These are phyloP conservation scores for Chloroclystis v-ata DNA, from an alignment of 2,888 invertebrate genomes.

Conservation along the genomic window DNA sequence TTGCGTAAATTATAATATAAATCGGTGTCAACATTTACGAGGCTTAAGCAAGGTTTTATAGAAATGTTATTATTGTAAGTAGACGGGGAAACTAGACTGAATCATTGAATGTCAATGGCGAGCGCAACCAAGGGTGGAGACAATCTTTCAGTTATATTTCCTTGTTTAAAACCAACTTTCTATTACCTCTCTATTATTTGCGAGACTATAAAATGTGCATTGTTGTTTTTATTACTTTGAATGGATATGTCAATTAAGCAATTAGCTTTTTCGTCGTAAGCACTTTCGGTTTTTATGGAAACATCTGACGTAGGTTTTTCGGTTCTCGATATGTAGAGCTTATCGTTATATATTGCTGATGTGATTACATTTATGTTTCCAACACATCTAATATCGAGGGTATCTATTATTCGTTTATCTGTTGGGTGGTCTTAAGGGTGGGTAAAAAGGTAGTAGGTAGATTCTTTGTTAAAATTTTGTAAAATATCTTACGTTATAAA, in stretches of 20 bases:
- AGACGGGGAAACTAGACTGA: conserved; percentile 20
- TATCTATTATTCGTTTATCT: too few relatives aligned
- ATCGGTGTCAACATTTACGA: conserved; percentile 46
- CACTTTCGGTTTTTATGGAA: not conserved
- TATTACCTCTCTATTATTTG: not conserved
- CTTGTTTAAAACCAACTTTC: conserved; percentile 9
- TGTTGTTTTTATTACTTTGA: too few relatives aligned
- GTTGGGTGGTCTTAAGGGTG: too few relatives aligned
- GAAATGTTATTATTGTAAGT: conserved; percentile 39
- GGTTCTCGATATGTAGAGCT: too few relatives aligned
- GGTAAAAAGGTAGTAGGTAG: too few relatives aligned
- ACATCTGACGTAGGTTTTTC: too few relatives aligned
- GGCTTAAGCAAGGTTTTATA: conserved; percentile 42
- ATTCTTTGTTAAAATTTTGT: too few relatives aligned
- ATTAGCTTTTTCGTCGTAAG: not conserved
- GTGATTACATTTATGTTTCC: too few relatives aligned
- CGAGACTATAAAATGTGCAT: too few relatives aligned
- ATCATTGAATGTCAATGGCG: conserved; percentile 65
- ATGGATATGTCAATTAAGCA: not conserved
- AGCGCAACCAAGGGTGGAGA: conserved; percentile 41
- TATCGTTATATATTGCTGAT: too few relatives aligned
- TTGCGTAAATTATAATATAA: conserved; percentile 60
- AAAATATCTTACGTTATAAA: too few relatives aligned
- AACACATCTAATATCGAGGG: too few relatives aligned
- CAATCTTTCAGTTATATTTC: conserved; percentile 15